A percentile compares a stretch with the other conserved stretches of the same genome.
Evolutionary conservation across 2,797 vertebrate species (phyloP).

Genomic region (Sitta carolinensis): DNA sequence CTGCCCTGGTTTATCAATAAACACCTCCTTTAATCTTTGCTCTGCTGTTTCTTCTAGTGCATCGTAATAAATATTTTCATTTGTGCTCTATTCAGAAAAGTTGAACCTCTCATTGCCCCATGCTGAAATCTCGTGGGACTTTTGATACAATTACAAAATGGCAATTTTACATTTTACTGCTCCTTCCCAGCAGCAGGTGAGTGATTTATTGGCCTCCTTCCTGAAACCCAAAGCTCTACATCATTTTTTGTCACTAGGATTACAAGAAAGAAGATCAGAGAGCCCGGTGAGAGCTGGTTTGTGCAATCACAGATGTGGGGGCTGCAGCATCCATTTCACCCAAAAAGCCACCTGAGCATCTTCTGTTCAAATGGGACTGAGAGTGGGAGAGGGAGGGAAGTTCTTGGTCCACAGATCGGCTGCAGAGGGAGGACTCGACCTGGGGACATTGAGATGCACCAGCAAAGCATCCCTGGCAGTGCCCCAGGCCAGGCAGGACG

Average conservation of each 20-base stretch:
- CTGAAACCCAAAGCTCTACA: neutral
- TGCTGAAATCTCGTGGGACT: neutral
- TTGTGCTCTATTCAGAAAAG: neutral
- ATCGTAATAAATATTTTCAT: neutral
- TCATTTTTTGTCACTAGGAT: neutral
- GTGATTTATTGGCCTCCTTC: neutral
- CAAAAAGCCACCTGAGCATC: neutral
- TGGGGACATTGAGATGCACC: neutral
- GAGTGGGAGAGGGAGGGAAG: neutral
- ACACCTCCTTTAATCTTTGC: neutral
- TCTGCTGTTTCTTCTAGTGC: neutral
- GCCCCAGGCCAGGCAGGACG: fast-evolving
- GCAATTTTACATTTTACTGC: neutral
- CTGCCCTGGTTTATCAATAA: neutral
- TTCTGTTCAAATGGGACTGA: neutral
- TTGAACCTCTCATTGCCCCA: neutral
- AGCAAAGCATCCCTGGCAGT: neutral
- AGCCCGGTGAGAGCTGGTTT: neutral
- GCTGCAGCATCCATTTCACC: neutral
- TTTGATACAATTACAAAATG: neutral
- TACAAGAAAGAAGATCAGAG: neutral
- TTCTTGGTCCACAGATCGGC: neutral
- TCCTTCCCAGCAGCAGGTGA: neutral
- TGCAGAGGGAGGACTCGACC: neutral
- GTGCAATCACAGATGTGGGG: neutral